These are phyloP conservation scores for Sitta europaea DNA, from an alignment of 2,113 vertebrate species.

Conservation along the genomic window DNA sequence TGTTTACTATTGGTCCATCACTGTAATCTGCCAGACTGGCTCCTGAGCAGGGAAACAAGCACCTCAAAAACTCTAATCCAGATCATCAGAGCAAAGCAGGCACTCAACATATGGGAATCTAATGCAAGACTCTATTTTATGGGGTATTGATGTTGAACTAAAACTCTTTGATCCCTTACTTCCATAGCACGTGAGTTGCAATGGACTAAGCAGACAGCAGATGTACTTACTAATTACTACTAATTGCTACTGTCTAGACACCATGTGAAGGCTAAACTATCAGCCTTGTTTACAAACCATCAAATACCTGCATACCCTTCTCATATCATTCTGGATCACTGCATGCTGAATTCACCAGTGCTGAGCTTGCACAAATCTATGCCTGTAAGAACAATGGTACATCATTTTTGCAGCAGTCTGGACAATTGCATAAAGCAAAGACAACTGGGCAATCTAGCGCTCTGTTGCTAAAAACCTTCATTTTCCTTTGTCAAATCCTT, in stretches of 20 bases:
- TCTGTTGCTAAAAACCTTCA: neutral
- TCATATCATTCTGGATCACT: neutral
- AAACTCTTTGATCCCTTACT: neutral
- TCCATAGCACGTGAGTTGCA: neutral
- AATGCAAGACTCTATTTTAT: neutral
- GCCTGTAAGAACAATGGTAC: neutral
- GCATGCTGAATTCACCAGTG: neutral
- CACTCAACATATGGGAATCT: neutral
- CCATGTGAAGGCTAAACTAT: slow-evolving; percentile 26
- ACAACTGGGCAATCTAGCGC: neutral
- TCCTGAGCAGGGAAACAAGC: neutral
- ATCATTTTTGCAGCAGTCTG: neutral
- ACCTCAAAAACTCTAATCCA: neutral
- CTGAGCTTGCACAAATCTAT: neutral
- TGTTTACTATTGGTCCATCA: neutral
- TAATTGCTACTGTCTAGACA: slow-evolving; percentile 62
- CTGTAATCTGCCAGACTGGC: neutral
- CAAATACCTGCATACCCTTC: neutral
- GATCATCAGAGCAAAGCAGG: neutral
- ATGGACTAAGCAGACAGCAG: slow-evolving; percentile 21
- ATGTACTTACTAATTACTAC: slow-evolving; percentile 49
- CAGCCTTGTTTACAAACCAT: slow-evolving; percentile 25
- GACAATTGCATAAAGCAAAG: neutral
- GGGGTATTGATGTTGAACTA: neutral
- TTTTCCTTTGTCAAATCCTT: neutral